Percentiles rank a stretch among this genome's conserved stretches.
Evolutionary conservation across 2,113 vertebrate species (phyloP).

Genomic region (cat (Felis catus)): DNA sequence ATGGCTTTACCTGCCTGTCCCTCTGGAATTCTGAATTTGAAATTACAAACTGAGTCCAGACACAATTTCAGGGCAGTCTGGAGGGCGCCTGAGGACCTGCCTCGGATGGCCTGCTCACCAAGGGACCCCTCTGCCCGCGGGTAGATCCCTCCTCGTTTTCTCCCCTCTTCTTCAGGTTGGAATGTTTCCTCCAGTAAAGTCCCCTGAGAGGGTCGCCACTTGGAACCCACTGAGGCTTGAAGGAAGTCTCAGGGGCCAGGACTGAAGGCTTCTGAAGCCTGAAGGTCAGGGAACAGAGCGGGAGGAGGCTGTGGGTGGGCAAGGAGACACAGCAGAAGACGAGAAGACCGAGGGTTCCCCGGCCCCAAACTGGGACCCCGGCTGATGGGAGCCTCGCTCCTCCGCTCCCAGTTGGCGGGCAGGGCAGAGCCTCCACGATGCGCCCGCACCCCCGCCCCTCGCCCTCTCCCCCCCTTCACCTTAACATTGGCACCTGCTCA

Average conservation of each 20-base stretch:
- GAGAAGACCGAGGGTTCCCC: too few species aligned
- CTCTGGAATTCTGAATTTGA: not conserved
- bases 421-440: not conserved
- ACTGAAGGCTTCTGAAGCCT: not conserved
- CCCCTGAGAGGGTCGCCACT: not conserved
- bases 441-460: rapidly evolving
- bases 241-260: not conserved
- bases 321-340: not conserved
- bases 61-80: not conserved
- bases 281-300: rapidly evolving
- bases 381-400: too few species aligned
- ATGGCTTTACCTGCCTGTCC: rapidly evolving
- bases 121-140: too few species aligned
- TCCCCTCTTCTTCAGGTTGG: not conserved
- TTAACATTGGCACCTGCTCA: not conserved
- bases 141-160: not conserved
- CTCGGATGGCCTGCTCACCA: rapidly evolving
- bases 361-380: not conserved
- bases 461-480: not conserved
- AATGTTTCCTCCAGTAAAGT: not conserved
- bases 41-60: not conserved
- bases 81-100: not conserved
- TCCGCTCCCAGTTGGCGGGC: rapidly evolving
- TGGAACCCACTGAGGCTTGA: not conserved
- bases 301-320: too few species aligned